Evolutionary conservation across 2,888 invertebrate species (phyloP).

Genomic region (Choristoneura rosaceana): DNA sequence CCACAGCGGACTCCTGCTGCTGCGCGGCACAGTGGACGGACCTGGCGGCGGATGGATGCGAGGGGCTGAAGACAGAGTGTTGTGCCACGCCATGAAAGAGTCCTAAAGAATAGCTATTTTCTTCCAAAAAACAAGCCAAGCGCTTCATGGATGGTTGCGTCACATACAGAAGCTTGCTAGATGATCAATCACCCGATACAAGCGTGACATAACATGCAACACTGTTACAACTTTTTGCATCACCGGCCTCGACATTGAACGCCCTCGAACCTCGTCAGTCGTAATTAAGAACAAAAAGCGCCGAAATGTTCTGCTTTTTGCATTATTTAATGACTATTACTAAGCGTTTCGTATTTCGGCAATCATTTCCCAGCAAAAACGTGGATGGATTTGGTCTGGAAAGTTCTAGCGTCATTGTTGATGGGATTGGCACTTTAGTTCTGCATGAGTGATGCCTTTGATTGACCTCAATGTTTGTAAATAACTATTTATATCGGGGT

Average conservation of each 20-base stretch:
- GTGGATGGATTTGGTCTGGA: conserved; percentile 19
- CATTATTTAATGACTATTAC: conserved; percentile 6
- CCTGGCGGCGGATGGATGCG: no score
- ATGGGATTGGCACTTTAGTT: not conserved
- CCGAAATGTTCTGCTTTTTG: conserved; percentile 24
- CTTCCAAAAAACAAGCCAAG: no score
- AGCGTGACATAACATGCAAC: not conserved
- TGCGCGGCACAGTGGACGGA: no score
- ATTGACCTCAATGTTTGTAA: not conserved
- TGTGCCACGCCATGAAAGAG: no score
- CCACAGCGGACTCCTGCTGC: no score
- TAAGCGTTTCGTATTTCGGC: conserved; percentile 8
- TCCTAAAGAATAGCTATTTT: no score
- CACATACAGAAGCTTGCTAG: not conserved
- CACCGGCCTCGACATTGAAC: conserved; percentile 59
- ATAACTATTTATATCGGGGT: no score
- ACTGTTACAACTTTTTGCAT: conserved; percentile 1
- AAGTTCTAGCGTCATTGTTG: conserved; percentile 40
- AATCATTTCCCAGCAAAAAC: conserved; percentile 11
- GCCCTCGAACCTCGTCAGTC: conserved; percentile 50
- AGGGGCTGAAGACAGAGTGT: no score
- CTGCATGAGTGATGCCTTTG: not conserved
- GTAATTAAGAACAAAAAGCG: conserved; percentile 44
- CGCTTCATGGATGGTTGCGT: no score
- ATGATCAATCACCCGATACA: conserved; percentile 10